These are phyloP conservation scores for Scaptomyza parva DNA, from an alignment of 2,888 invertebrate genomes.

Conservation along the genomic window DNA sequence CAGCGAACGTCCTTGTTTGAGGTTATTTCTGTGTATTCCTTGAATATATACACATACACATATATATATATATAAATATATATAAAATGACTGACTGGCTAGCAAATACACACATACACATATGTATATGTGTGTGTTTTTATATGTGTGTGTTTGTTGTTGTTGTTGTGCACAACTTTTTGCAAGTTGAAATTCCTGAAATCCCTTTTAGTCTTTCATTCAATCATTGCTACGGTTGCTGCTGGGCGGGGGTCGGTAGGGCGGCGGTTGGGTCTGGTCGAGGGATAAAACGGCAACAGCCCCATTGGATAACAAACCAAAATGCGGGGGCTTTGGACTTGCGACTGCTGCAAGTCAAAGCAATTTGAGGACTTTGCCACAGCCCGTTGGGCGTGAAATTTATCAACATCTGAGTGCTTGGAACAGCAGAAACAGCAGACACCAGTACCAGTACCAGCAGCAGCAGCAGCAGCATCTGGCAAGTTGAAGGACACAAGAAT, in stretches of 20 bases:
- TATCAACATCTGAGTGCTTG: slow-evolving; percentile 55
- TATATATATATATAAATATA: neutral
- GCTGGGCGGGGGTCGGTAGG: slow-evolving; percentile 22
- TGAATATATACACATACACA: slow-evolving; percentile 13
- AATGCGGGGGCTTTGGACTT: slow-evolving; percentile 48
- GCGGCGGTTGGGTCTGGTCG: too few relatives aligned
- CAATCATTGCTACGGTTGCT: slow-evolving; percentile 67
- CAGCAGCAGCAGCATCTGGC: slow-evolving; percentile 26
- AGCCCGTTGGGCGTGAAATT: slow-evolving; percentile 67
- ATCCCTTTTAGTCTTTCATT: slow-evolving; percentile 75
- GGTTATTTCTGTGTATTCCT: slow-evolving; percentile 69
- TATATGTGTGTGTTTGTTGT: slow-evolving; percentile 16
- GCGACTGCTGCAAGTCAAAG: slow-evolving; percentile 72
- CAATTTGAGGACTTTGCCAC: slow-evolving; percentile 61
- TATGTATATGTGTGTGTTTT: neutral
- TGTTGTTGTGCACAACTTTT: slow-evolving; percentile 33
- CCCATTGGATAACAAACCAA: slow-evolving; percentile 17
- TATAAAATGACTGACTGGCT: slow-evolving; percentile 23
- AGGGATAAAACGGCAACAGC: slow-evolving; percentile 17
- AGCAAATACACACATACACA: neutral
- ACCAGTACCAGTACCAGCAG: neutral
- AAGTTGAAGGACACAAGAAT: slow-evolving; percentile 76
- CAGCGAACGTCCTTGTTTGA: slow-evolving; percentile 79
- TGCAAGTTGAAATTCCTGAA: slow-evolving; percentile 65
- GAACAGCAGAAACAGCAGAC: slow-evolving; percentile 2